A percentile compares a stretch with the other conserved stretches of the same genome.
These are phyloP conservation scores for Thinocorus orbignyianus DNA, from an alignment of 2,113 vertebrate genomes.

Conservation along the genomic window DNA sequence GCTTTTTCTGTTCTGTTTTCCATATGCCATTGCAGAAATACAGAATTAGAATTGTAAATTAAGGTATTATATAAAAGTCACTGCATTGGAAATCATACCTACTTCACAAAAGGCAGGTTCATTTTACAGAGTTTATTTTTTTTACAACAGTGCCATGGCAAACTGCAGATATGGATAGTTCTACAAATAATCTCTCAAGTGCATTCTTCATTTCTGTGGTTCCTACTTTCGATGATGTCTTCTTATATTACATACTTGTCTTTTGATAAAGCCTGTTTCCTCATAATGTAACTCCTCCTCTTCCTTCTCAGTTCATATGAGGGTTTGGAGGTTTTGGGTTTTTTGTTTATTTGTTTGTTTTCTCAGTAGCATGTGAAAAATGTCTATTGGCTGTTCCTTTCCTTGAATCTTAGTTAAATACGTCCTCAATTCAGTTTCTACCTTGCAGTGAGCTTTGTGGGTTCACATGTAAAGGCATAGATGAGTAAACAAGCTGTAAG, in stretches of 20 bases:
- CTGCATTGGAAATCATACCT: not conserved
- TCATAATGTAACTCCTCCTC: not conserved
- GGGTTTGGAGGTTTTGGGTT: not conserved
- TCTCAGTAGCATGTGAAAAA: not conserved
- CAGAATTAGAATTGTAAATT: not conserved
- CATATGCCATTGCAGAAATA: not conserved
- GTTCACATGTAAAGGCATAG: not conserved
- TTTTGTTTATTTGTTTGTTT: not conserved
- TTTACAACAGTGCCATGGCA: not conserved
- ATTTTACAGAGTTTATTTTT: not conserved
- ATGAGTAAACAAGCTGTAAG: not conserved
- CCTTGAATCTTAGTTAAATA: not conserved
- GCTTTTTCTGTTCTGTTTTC: not conserved
- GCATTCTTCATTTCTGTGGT: not conserved
- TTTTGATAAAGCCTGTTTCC: not conserved
- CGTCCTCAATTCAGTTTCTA: not conserved
- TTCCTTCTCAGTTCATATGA: not conserved
- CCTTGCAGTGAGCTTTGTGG: not conserved
- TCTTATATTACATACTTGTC: not conserved
- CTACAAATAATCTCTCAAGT: not conserved
- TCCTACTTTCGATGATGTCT: not conserved
- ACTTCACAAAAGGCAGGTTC: not conserved
- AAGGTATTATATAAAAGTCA: not conserved
- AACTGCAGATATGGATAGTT: not conserved
- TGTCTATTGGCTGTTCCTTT: not conserved